Evolutionary conservation across 2,888 invertebrate species (phyloP).

Genomic region (Eupithecia subfuscata): DNA sequence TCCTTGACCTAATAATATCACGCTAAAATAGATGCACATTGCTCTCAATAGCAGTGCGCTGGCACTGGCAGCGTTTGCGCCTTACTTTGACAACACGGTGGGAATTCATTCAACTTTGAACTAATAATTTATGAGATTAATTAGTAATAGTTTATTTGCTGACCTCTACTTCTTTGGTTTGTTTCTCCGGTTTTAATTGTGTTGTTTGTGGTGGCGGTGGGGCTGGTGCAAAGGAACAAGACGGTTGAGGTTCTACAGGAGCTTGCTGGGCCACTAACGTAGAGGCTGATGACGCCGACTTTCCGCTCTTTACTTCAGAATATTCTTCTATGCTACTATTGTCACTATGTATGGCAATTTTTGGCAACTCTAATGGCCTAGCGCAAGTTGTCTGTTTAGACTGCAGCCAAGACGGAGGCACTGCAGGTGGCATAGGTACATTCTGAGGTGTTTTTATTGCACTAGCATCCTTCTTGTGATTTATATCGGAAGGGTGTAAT

Average conservation of each 20-base stretch:
- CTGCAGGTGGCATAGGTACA: slow-evolving; percentile 72
- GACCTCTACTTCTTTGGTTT: slow-evolving; percentile 80
- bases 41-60: slow-evolving; percentile 71
- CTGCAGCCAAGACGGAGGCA: slow-evolving; percentile 74
- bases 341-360: slow-evolving; percentile 66
- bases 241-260: slow-evolving; percentile 66
- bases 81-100: slow-evolving; percentile 43
- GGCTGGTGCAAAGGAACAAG: slow-evolving; percentile 71
- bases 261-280: slow-evolving; percentile 50
- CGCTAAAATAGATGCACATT: slow-evolving; percentile 78
- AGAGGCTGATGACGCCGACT: slow-evolving; percentile 54
- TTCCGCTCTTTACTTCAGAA: slow-evolving; percentile 53
- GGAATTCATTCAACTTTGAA: slow-evolving; percentile 40
- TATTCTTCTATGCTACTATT: slow-evolving; percentile 53
- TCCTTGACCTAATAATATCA: slow-evolving; percentile 80
- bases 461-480: slow-evolving; percentile 46
- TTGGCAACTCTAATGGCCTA: slow-evolving; percentile 60
- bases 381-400: slow-evolving; percentile 53
- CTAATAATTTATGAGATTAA: slow-evolving; percentile 25
- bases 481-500: slow-evolving; percentile 35
- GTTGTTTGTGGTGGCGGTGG: slow-evolving; percentile 53
- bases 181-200: slow-evolving; percentile 71
- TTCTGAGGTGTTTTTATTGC: slow-evolving; percentile 51
- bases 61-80: slow-evolving; percentile 71
- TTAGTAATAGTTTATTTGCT: slow-evolving; percentile 54